Conservation (phyloP, 2,888 invertebrate species). For the Andrena marginata region DNA sequence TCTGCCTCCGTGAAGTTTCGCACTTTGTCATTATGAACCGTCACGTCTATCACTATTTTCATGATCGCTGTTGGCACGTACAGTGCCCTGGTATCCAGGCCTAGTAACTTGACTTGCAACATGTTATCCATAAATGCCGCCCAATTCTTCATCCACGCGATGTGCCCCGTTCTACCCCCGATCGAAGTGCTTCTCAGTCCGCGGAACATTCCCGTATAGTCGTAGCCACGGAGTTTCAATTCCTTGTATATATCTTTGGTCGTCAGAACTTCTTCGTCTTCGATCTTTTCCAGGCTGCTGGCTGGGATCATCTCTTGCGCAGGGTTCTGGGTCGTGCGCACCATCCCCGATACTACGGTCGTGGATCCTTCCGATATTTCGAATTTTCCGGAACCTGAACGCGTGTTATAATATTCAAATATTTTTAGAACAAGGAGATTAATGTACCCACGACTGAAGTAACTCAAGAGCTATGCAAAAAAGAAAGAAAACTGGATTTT, state of each 20-base stretch:
- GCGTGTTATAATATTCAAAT: not conserved
- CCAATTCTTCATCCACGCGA: conserved; percentile 89
- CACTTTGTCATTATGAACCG: conserved; percentile 80
- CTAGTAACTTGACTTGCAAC: conserved; percentile 88
- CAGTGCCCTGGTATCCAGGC: conserved; percentile 84
- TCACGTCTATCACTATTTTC: conserved; percentile 87
- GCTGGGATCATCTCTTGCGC: conserved; percentile 76
- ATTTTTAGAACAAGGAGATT: not conserved
- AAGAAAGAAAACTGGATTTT: too few relatives aligned
- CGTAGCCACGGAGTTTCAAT: conserved; percentile 86
- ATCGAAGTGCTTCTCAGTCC: conserved; percentile 86
- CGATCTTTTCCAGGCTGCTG: conserved; percentile 64
- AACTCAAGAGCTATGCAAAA: too few relatives aligned
- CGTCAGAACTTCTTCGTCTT: conserved; percentile 74
- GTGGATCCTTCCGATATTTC: conserved; percentile 90
- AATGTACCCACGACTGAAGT: too few relatives aligned
- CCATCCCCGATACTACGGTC: conserved; percentile 90
- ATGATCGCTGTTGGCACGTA: conserved; percentile 87
- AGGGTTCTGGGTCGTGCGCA: conserved; percentile 87
- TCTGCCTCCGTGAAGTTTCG: conserved; percentile 71
- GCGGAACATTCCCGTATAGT: conserved; percentile 86
- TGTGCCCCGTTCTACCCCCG: conserved; percentile 81
- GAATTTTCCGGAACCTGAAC: conserved; percentile 82
- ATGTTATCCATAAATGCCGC: conserved; percentile 90
- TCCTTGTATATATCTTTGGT: conserved; percentile 85